Base-by-base conservation (phyloP, 2,113 vertebrate genomes). In the Myrmecophaga tridactyla region DNA sequence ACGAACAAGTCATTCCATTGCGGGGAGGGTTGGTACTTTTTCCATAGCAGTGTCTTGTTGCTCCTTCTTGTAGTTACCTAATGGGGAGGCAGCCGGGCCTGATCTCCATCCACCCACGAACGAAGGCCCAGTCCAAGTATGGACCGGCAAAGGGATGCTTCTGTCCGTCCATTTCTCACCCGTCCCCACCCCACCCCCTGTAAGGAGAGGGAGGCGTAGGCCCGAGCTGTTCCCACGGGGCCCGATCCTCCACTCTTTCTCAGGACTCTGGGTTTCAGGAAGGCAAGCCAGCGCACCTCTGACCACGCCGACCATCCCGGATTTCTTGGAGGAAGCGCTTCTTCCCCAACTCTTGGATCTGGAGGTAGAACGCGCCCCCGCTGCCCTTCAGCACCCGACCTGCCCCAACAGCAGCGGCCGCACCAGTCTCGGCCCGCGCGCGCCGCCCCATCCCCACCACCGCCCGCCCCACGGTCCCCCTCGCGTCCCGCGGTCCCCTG, bases 261-360 rank as follows among this genome's bases (percentile, higher is more conserved):
- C 46, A n/a, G 67, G 63, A 27, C 43, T 81, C 76, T 21, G 21
- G 21, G 15, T 39, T 65, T 8, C 25, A 46, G 58, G 34, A 75
- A 41, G 56, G 76, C 12, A 73, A 43, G 5, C 14, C 65, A 18
- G 31, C 82, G 53, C 83, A 99, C 99, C 99, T 96, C 99, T 99
- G 31, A 99, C 99, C 98, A 99, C 99, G 5, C 99, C 99, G 97
- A n/a, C 99, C 99, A 94, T 99, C 99, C 99, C 0, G 99, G 46
- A 99, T 99, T 96, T 99, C 98, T 97, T 99, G 98, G 51, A 99
- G 99, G 96, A 99, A 99, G 82, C 99, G 99, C 95, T 99, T 99
- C 97, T 99, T 99, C n/a, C n/a, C n/a, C 96, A 99, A 99, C 97
- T 99, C 99, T 25, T 98, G 98, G 86, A 99, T 98, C 95, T 99